Conservation (phyloP, 2,888 invertebrate genomes). For the Thereva unica region DNA sequence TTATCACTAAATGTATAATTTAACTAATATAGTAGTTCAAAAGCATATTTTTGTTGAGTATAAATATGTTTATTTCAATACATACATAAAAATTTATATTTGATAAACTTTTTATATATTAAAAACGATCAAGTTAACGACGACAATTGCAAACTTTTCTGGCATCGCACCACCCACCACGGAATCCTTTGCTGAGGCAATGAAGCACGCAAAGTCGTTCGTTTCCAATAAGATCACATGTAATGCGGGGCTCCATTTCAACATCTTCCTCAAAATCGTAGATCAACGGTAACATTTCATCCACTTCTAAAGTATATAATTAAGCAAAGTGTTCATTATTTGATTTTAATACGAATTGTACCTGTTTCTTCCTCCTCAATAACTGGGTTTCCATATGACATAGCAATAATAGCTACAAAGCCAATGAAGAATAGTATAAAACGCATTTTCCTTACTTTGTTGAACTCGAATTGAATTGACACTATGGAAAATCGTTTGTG, state of each 20-base stretch:
- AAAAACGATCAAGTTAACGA: not conserved
- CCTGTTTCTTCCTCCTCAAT: constrained; percentile 4
- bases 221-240: constrained; percentile 17
- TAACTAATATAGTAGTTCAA: too few species aligned
- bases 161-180: constrained; percentile 24
- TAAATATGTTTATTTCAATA: too few species aligned
- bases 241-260: constrained; percentile 20
- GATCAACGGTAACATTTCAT: not conserved
- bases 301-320: too few species aligned
- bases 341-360: not conserved
- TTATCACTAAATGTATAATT: too few species aligned
- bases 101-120: too few species aligned
- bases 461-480: too few species aligned
- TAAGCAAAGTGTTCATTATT: not conserved
- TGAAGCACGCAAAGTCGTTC: constrained; percentile 7
- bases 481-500: too few species aligned
- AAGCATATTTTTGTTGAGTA: too few species aligned
- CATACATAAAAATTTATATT: too few species aligned
- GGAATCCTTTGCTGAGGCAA: not conserved
- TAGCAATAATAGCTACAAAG: constrained; percentile 14
- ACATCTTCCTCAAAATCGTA: not conserved
- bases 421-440: constrained; percentile 14
- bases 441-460: constrained; percentile 14
- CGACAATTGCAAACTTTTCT: constrained; percentile 10
- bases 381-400: constrained; percentile 1